A percentile compares a stretch with the other conserved stretches of the same genome.
Conservation (phyloP, 2,113 vertebrate species). For the Colinus virginianus region DNA sequence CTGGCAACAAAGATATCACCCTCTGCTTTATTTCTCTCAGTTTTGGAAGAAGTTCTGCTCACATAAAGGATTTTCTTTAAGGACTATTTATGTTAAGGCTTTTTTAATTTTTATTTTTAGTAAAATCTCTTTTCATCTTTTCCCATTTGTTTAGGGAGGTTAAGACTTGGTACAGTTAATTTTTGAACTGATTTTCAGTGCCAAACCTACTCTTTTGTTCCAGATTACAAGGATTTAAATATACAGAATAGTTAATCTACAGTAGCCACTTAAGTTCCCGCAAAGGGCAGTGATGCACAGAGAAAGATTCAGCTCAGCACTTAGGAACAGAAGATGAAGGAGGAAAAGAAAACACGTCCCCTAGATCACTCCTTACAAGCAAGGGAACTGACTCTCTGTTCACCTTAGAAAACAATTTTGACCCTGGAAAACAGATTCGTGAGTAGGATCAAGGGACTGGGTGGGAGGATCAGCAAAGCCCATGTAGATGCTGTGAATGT, state of each 20-base stretch:
- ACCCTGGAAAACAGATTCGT: constrained; percentile 8
- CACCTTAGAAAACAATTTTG: neutral
- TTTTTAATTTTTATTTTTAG: neutral
- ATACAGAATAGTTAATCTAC: neutral
- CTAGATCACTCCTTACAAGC: neutral
- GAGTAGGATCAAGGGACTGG: constrained; percentile 10
- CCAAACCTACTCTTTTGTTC: neutral
- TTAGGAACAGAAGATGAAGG: constrained; percentile 1
- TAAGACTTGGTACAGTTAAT: neutral
- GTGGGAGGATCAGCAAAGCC: constrained; percentile 13
- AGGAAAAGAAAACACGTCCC: neutral
- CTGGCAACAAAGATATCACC: neutral
- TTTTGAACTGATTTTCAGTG: neutral
- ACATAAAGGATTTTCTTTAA: neutral
- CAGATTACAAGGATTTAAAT: constrained; percentile 18
- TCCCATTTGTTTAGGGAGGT: neutral
- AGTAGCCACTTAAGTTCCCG: constrained; percentile 3
- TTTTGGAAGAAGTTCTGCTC: neutral
- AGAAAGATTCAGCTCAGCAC: fast-evolving
- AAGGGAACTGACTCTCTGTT: neutral
- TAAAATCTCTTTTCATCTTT: neutral
- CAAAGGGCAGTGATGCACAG: neutral
- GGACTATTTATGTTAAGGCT: neutral
- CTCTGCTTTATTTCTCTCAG: neutral
- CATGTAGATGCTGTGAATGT: neutral